Conservation (phyloP, 2,888 invertebrate genomes). For the Rhamnusium bicolor region DNA sequence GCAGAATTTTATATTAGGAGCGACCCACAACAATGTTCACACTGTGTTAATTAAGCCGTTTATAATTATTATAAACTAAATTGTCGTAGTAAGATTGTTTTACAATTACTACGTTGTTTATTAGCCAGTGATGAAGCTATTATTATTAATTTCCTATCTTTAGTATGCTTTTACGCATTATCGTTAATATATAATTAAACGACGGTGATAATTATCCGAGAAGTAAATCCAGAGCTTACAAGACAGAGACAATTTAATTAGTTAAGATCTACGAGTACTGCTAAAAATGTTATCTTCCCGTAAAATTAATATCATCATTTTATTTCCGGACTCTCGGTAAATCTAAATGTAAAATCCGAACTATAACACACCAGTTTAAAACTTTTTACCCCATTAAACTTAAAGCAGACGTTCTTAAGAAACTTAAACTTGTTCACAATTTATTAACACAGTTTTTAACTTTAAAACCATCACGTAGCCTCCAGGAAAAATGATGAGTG, state of each 20-base stretch:
- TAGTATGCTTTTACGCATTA: neutral
- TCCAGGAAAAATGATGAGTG: neutral
- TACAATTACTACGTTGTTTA: too few relatives aligned
- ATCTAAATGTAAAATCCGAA: slow-evolving; percentile 1
- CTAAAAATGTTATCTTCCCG: neutral
- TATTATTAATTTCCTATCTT: neutral
- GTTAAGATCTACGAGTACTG: neutral
- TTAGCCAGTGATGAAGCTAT: neutral
- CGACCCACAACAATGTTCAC: too few relatives aligned
- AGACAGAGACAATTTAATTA: neutral
- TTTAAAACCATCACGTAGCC: slow-evolving; percentile 13
- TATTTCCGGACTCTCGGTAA: neutral
- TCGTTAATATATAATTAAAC: neutral
- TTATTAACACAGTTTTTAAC: slow-evolving; percentile 26
- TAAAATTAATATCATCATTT: slow-evolving; percentile 1
- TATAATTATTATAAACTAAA: too few relatives aligned
- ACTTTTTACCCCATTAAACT: slow-evolving; percentile 3
- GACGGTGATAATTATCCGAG: neutral
- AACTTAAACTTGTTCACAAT: slow-evolving; percentile 15
- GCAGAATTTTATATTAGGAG: too few relatives aligned
- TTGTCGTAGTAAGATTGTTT: too few relatives aligned
- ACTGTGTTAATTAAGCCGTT: too few relatives aligned
- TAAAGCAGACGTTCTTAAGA: neutral
- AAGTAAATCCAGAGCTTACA: neutral
- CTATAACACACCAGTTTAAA: slow-evolving; percentile 8